Base-by-base conservation (phyloP, 1,140 invertebrate species). In the Drosophila burlai region DNA sequence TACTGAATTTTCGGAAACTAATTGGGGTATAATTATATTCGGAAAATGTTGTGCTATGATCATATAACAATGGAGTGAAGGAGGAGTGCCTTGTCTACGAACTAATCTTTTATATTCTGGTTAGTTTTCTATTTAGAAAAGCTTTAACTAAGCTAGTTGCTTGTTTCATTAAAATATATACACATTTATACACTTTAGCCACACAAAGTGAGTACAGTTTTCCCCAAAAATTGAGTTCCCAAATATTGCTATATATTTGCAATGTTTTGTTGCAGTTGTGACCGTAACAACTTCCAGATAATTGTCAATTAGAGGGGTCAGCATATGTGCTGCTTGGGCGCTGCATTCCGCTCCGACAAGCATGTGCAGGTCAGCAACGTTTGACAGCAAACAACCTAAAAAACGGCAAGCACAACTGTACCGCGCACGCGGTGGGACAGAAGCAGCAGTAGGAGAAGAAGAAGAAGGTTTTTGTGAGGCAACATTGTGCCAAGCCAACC, bases 401-500 rank as follows among this genome's bases (percentile, higher is more conserved):
- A 57, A 43, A 34, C 3, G 49, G 4, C 43, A 29, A 69, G 40
- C 62, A 31, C 46, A 42, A 63, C 64, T 62, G 64, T 63, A 63
- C 62, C 18, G 18, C 26, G 10, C 21, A 8, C 8, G n/a, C 16
- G 49, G 16, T n/a, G 5, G 10, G 58, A 6, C 6, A 47, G 13
- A 40, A 16, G 15, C 5, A 16, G 15, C 5, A 40, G 38, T 1
- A 7, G 26, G 0, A 5, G 45, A 10, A 46, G 21, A 4, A 16
- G 15, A 9, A 29, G 26, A 46, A 7, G 31, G 7, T 29, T 34
- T 34, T 4, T 16, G 21, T 29, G 46, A 13, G 49, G 42, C 57
- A 60, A 67, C 65, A 63, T 71, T 68, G 67, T 68, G 67, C 13
- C 75, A 50, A 61, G 55, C 50, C 64, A 58, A 49, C 78, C 66